phyloP scores from a whole-genome alignment of 2,113 vertebrate species.

The Miniopterus natalensis region DNA sequence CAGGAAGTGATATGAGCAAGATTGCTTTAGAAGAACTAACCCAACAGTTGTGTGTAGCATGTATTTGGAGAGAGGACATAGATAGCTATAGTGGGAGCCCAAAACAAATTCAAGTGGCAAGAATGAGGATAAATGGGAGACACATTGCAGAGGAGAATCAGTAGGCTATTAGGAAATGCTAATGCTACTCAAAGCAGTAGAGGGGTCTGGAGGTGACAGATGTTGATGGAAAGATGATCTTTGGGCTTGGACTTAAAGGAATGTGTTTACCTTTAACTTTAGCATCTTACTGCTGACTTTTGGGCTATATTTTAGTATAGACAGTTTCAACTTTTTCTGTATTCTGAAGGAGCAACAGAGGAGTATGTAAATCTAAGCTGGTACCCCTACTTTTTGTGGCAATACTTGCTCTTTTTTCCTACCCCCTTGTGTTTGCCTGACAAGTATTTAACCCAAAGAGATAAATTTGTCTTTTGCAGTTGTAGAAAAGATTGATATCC shows the following conservation, averaged over 20 bases:
- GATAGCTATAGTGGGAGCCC: background rate
- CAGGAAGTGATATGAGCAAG: background rate
- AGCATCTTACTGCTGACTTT: background rate
- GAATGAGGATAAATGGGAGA: background rate
- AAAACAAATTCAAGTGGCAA: background rate
- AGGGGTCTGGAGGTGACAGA: background rate
- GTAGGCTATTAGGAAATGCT: background rate
- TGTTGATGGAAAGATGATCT: background rate
- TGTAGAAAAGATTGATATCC: constrained; percentile 17
- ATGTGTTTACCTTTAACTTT: background rate
- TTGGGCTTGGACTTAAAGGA: background rate
- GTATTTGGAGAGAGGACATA: background rate
- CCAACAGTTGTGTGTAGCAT: background rate
- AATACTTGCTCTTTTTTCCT: background rate
- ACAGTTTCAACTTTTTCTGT: background rate
- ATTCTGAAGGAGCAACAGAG: background rate
- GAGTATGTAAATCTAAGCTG: background rate
- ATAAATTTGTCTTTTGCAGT: constrained; percentile 5
- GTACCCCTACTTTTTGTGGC: background rate
- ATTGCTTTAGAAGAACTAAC: background rate
- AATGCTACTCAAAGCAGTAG: background rate
- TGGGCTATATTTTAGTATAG: constrained; percentile 10
- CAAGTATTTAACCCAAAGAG: background rate
- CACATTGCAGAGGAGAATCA: background rate
- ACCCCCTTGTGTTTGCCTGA: background rate